These are phyloP conservation scores for Enteromius thamalakanensis DNA, from an alignment of 2,797 vertebrate species.

Conservation along the genomic window DNA sequence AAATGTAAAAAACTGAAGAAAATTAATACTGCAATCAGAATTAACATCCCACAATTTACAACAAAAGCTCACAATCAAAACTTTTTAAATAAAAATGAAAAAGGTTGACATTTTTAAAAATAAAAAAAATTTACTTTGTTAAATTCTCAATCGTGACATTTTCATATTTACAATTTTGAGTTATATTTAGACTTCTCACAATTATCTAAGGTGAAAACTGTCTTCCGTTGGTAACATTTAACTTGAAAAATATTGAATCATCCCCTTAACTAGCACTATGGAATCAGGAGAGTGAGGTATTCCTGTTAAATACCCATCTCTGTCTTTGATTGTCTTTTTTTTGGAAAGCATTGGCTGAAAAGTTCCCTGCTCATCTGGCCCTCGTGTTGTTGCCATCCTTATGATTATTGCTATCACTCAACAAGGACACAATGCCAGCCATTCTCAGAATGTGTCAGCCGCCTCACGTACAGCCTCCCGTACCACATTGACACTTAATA, in stretches of 20 bases:
- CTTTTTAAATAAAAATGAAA: not conserved
- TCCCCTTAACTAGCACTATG: not conserved
- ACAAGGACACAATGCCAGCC: slow-evolving; percentile 52
- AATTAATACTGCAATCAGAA: not conserved
- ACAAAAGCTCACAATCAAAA: not conserved
- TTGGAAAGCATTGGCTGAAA: slow-evolving; percentile 35
- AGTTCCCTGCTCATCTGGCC: slow-evolving; percentile 10
- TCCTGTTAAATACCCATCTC: slow-evolving; percentile 12
- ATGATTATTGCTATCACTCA: slow-evolving; percentile 51
- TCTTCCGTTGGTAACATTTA: not conserved
- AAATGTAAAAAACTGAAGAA: not conserved
- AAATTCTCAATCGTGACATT: not conserved
- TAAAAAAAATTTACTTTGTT: not conserved
- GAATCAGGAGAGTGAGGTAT: not conserved
- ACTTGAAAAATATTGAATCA: not conserved
- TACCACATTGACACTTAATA: slow-evolving; percentile 55
- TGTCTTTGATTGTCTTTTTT: slow-evolving; percentile 24
- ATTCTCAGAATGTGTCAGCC: slow-evolving; percentile 58
- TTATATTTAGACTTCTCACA: not conserved
- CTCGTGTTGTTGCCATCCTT: slow-evolving; percentile 49
- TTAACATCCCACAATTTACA: not conserved
- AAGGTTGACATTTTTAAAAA: not conserved
- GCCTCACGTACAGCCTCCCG: slow-evolving; percentile 41
- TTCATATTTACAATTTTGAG: not conserved
- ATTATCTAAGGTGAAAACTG: not conserved